Percentiles rank a stretch among this genome's conserved stretches.
phyloP scores from a whole-genome alignment of 2,888 invertebrate genomes.

The Altica lythri region DNA sequence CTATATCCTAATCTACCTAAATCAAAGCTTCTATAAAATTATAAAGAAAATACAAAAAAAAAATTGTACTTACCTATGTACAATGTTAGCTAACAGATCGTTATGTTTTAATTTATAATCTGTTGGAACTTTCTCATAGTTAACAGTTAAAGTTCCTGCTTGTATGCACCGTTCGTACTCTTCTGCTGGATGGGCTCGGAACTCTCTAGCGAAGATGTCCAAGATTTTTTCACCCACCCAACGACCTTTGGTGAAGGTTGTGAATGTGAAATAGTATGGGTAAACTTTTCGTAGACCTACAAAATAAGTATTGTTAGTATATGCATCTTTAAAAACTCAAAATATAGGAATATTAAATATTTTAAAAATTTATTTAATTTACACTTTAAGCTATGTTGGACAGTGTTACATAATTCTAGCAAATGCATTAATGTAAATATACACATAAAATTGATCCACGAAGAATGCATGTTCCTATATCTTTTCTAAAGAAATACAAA shows the following conservation, averaged over 20 bases:
- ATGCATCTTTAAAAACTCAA: too few species aligned
- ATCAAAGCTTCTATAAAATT: background rate
- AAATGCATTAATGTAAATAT: too few species aligned
- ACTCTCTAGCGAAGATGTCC: constrained; percentile 91
- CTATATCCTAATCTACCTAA: too few species aligned
- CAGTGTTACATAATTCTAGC: too few species aligned
- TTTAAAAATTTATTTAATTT: too few species aligned
- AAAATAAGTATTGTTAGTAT: too few species aligned
- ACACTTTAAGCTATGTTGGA: too few species aligned
- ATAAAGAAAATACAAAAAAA: background rate
- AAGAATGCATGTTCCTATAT: too few species aligned
- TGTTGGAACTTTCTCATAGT: constrained; percentile 88
- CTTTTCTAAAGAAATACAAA: too few species aligned
- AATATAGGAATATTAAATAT: too few species aligned
- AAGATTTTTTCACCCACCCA: constrained; percentile 94
- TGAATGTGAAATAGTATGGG: constrained; percentile 96
- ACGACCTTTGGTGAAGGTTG: constrained; percentile 93
- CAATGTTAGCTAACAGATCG: constrained; percentile 89
- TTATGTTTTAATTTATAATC: constrained; percentile 93
- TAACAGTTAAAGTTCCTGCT: constrained; percentile 89
- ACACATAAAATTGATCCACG: too few species aligned
- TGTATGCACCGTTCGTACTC: constrained; percentile 91
- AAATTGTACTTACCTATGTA: constrained; percentile 87
- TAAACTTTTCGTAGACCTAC: constrained; percentile 93
- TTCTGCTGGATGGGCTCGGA: constrained; percentile 90